A percentile compares a stretch with the other conserved stretches of the same genome.
Evolutionary conservation across 2,113 vertebrate genomes (phyloP).

Genomic region (Epinephelus fuscoguttatus): DNA sequence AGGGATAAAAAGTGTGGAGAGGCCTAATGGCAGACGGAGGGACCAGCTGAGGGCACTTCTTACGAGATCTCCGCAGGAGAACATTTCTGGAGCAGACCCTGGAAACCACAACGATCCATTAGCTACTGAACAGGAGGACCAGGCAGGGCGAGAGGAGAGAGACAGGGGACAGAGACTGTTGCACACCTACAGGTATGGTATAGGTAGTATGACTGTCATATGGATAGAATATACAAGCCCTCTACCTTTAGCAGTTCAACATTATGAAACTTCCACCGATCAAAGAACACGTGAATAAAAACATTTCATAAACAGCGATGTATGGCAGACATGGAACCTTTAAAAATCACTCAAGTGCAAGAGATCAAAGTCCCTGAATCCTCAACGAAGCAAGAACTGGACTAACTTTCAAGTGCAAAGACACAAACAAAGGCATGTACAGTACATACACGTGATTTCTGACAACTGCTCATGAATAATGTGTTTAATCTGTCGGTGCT

Average conservation of each 20-base stretch:
- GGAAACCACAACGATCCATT: conserved; percentile 77
- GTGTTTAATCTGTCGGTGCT: conserved; percentile 51
- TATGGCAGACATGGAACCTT: background rate
- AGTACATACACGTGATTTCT: background rate
- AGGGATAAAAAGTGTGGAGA: conserved; percentile 84
- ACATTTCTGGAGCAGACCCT: conserved; percentile 77
- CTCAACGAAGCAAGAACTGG: background rate
- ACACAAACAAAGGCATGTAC: conserved; percentile 8
- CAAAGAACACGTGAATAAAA: background rate
- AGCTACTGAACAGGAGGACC: conserved; percentile 56
- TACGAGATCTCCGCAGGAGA: conserved; percentile 79
- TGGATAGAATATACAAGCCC: conserved; percentile 30
- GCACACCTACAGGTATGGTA: conserved; percentile 40
- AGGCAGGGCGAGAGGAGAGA: conserved; percentile 10
- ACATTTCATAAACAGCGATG: background rate
- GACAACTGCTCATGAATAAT: conserved; percentile 19
- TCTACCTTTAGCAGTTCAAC: background rate
- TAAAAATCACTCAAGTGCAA: too few relatives aligned
- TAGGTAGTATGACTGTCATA: conserved; percentile 26
- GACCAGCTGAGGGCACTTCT: conserved; percentile 81
- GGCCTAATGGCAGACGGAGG: conserved; percentile 81
- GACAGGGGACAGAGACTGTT: conserved; percentile 20
- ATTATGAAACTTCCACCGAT: background rate
- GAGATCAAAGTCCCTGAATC: background rate
- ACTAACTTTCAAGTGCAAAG: conserved; percentile 16